Base-by-base conservation (phyloP, 2,113 vertebrate genomes). In the Sus scrofa region DNA sequence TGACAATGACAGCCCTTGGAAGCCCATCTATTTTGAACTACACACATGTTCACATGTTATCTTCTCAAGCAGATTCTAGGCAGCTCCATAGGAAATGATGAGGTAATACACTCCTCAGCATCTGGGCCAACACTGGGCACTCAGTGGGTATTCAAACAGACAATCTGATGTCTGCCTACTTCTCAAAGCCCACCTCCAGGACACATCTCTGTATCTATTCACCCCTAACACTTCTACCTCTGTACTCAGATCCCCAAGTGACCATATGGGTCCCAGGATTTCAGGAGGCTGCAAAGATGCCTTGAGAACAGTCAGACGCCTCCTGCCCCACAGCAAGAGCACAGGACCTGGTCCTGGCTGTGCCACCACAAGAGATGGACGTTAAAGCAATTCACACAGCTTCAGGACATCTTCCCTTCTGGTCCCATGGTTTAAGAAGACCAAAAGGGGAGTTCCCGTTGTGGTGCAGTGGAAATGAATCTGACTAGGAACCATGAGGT, bases 331-430 rank as follows among this genome's bases (percentile, higher is more conserved):
- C 37, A 56, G 27, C 6, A 58, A 2, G 3, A 85, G 30, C 70
- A 90, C 2, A 71, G 26, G 27, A 73, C 60, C 70, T 15, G 56
- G 56, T 60, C 16, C 89, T 52, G 62, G n/a, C 68, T 87, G 19
- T 70, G 67, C 7, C 24, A 54, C 12, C n/a, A 54, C 32, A 68
- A 86, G 14, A 24, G 32, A 26, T 4, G 24, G 39, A 39, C 7
- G 24, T 18, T 18, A 77, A 91, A 95, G 68, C 44, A 79, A 70
- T 32, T 90, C 34, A 87, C 0, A 4, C 65, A 83, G 87, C 78
- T 79, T 90, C n/a, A 82, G 77, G 85, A 52, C 18, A 87, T 32
- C 16, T 67, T 68, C 73, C 87, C 13, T 91, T 96, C 58, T 92
- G 70, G 91, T 56, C 15, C 89, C 58, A 85, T 3, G 11, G 30